Evolutionary conservation across 1,140 invertebrate genomes (phyloP), one percentile per base, ranked within the genome.

Genomic region (Melanaphis sacchari): DNA sequence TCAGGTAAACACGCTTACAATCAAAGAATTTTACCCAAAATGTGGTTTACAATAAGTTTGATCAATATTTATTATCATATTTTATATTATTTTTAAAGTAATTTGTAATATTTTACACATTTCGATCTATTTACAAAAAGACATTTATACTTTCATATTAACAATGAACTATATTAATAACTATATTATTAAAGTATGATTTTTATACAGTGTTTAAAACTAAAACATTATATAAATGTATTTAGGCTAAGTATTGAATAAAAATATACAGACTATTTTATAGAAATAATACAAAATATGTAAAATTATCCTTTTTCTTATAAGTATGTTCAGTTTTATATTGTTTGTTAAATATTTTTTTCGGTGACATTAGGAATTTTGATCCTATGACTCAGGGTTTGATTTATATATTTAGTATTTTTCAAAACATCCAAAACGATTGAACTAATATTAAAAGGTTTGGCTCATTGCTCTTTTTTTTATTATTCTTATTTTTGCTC

Each of bases 41-140:
- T 18, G 11, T 6, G n/a, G 54, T 76, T 76, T 76, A 43, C 54
- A 82, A 15, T 7, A n/a, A 21, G 90, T 92, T 92, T 92, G 90
- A 92, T 92, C 90, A n/a, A 92, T 92, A 92, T 49, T 91, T 76
- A 92, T 49, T 66, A n/a, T 66, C 31, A 43, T 85, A 41, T 85
- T n/a, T 41, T n/a, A n/a, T 49, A 43, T 36, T 46, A n/a, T 22
- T 91, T 38, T 81, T 18, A 46, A 36, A 46, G 31, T 46, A 26
- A 66, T 21, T 49, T 26, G 36, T 38, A 18, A 18, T 90, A 40
- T 66, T 43, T 76, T 66, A 18, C 31, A 5, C 59, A n/a, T n/a
- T 1, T 66, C 31, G 11, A 66, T 66, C n/a, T 66, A 66, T 66
- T 66, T 66, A 5, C 21, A n/a, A 66, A 66, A 66, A n/a, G 18